Evolutionary conservation across 1,140 invertebrate species (phyloP), one percentile per base, ranked within the genome.

Genomic region (Sinonovacula constricta): DNA sequence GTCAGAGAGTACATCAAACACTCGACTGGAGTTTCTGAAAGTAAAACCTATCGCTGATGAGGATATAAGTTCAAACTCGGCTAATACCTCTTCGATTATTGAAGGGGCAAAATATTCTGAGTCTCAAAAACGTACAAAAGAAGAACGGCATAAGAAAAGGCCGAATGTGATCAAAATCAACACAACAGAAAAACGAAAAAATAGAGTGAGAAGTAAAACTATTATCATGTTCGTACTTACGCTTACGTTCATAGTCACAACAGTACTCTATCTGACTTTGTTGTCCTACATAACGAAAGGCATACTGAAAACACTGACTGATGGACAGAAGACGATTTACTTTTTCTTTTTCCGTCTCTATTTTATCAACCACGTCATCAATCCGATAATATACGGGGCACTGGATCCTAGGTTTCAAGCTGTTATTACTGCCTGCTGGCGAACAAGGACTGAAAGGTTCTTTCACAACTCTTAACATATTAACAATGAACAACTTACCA

Each of bases 141-240:
- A 12, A 14, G 12, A 24, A 12, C 10, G 10, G 10, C 12, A 26
- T 12, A 18, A 24, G 10, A 24, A 14, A 14, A 12, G 12, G 12
- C 56, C 56, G 24, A 15, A 15, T 14, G 12, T n/a, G 33, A 30
- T n/a, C 31, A 3, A 22, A 15, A 22, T 3, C 7, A 59, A 59
- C 28, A 59, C 15, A 14, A 59, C 12, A 15, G 12, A 24, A 59
- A 26, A 65, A 18, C 18, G 33, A 24, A 49, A 30, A 3, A 28
- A 7, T 5, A 12, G 22, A 2, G 49, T 56, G 12, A 3, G 26
- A 4, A 51, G 36, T 24, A 74, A 74, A 30, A 72, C 69, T 22
- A 18, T 45, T 3, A 72, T 72, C 14, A 51, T 63, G 57, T 63
- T 45, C 22, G 53, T 72, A 14, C 45, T 72, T 12, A 62, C 69